These are phyloP conservation scores for Portunus trituberculatus DNA, from an alignment of 1,140 invertebrate genomes.

Conservation along the genomic window DNA sequence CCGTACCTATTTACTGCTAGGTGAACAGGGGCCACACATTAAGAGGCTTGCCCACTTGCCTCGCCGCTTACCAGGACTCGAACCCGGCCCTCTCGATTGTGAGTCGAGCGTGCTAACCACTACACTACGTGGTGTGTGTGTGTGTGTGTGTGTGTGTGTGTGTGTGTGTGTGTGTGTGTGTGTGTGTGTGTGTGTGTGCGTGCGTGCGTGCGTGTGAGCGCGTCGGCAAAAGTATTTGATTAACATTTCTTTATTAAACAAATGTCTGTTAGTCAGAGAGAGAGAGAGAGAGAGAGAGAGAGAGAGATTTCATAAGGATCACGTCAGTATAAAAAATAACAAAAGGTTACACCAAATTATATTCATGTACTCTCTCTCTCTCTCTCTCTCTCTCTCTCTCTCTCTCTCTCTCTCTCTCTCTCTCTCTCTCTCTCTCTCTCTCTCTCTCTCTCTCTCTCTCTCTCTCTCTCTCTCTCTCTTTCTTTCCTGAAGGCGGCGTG, in stretches of 20 bases:
- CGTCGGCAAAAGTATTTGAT: neutral
- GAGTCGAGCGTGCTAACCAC: no score
- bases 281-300: neutral
- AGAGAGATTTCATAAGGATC: neutral
- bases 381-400: slow-evolving; percentile 35
- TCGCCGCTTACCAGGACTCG: no score
- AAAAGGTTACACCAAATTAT: no score
- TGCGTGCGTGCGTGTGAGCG: slow-evolving; percentile 3
- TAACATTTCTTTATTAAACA: neutral
- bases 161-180: slow-evolving; percentile 38
- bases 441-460: slow-evolving; percentile 47
- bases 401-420: neutral
- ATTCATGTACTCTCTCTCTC: neutral
- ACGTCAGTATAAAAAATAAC: neutral
- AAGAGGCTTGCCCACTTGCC: no score
- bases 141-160: slow-evolving; percentile 36
- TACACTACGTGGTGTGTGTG: no score
- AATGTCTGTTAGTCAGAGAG: neutral
- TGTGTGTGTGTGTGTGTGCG: slow-evolving; percentile 37
- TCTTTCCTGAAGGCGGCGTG: no score
- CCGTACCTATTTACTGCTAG: no score
- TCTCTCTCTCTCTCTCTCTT: slow-evolving; percentile 50
- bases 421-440: neutral
- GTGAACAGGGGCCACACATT: no score
- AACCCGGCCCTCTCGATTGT: no score